Evolutionary conservation across 2,888 invertebrate species (phyloP), one percentile per base, ranked within the genome.

Genomic region (Volucella zonaria): DNA sequence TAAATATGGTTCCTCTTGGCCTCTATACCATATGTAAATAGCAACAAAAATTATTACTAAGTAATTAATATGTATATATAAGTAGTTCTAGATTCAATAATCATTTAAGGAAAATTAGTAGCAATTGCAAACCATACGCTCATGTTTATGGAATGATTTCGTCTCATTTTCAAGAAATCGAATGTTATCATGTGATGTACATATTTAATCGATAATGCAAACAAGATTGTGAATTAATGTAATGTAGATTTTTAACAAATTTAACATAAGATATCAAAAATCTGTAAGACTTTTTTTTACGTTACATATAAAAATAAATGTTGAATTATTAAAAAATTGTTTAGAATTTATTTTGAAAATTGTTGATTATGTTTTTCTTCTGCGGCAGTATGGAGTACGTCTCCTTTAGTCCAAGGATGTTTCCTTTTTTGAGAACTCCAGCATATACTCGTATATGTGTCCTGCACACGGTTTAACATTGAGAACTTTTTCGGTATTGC

Each of bases 211-310:
- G 15, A 43, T 61, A 75, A 70, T 54, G 59, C 54, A 70, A 52
- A 71, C 18, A 31, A 31, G 6, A 70, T 78, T 76, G 14, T 78
- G 70, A 71, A 78, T 42, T 70, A 23, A 64, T 76, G 49, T 77
- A 62, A 31, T 59, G 38, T 78, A 71, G 54, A 77, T 70, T 71
- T 45, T 58, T 58, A 64, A 78, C 10, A 23, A 45, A 78, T 14
- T 79, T 70, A 40, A 67, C 11, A 8, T 83, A 83, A 83, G 83
- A 47, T 71, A 76, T 75, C 79, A 56, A 66, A 71, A 56, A 75
- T 71, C 70, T 79, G 66, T 83, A 83, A 83, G 83, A 81, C 75
- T 85, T 85, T 85, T 23, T 31, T 85, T 85, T 85, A 85, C 85
- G 67, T 85, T 81, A 80, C 8, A 67, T 81, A 85, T 85, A 85